phyloP scores from a whole-genome alignment of 2,797 vertebrate genomes.

The Brachymystax lenok region DNA sequence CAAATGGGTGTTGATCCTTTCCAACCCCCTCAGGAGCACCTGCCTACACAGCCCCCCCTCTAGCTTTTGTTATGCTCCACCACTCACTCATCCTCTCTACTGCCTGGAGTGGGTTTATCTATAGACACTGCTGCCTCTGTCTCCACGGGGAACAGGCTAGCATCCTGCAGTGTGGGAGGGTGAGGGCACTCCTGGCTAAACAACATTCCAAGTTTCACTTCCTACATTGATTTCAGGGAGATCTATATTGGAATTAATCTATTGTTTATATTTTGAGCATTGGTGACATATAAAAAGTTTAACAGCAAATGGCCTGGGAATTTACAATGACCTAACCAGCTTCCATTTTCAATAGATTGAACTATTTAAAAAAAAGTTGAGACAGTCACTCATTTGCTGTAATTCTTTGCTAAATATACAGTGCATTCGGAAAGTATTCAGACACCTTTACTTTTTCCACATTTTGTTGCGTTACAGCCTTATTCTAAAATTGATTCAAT shows the following conservation, averaged over 20 bases:
- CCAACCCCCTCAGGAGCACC: not conserved
- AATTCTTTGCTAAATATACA: not conserved
- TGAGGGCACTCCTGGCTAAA: constrained; percentile 33
- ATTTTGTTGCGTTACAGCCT: no score
- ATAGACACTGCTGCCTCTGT: constrained; percentile 12
- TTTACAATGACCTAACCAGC: not conserved
- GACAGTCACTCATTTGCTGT: not conserved
- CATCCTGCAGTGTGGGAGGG: constrained; percentile 31
- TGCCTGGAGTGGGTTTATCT: constrained; percentile 18
- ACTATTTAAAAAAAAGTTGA: no score
- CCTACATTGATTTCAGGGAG: no score
- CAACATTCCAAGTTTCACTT: constrained; percentile 14
- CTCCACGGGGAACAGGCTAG: constrained; percentile 17
- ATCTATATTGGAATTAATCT: no score
- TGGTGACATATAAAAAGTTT: not conserved
- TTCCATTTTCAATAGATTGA: not conserved
- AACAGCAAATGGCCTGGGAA: not conserved
- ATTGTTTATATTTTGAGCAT: not conserved
- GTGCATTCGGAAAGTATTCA: not conserved
- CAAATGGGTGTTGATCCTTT: not conserved
- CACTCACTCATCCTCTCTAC: constrained; percentile 10
- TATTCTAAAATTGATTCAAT: no score
- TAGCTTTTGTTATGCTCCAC: not conserved
- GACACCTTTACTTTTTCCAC: no score
- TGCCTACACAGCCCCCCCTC: not conserved